These are phyloP conservation scores for Eupeodes corollae DNA, from an alignment of 1,140 invertebrate species.

Conservation along the genomic window DNA sequence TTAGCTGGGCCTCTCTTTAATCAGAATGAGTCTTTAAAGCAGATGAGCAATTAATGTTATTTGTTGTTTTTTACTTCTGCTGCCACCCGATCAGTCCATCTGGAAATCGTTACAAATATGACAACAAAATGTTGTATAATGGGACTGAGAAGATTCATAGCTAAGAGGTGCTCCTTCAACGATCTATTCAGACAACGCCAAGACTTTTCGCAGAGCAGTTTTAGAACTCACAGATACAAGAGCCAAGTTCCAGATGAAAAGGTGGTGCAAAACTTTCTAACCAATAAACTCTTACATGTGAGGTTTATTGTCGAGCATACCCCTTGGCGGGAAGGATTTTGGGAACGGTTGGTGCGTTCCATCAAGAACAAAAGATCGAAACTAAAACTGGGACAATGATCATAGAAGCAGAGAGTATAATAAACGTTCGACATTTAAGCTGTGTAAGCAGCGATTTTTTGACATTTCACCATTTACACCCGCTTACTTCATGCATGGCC, in stretches of 20 bases:
- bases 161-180: conserved; percentile 22
- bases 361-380: conserved; percentile 5
- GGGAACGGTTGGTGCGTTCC: conserved; percentile 29
- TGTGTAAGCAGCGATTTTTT: background rate
- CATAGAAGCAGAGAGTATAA: background rate
- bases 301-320: conserved; percentile 36
- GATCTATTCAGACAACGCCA: conserved; percentile 37
- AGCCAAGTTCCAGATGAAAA: background rate
- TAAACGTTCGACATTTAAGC: background rate
- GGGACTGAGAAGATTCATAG: conserved; percentile 25
- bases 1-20: background rate
- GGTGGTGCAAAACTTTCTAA: background rate
- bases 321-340: conserved; percentile 26
- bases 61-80: conserved; percentile 19
- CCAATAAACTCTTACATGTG: conserved; percentile 21
- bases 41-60: conserved; percentile 20
- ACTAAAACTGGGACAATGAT: background rate
- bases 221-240: conserved; percentile 1
- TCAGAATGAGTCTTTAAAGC: conserved; percentile 7
- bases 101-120: conserved; percentile 25
- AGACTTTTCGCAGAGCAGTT: conserved; percentile 22
- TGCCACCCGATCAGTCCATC: conserved; percentile 27
- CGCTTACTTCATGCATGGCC: background rate
- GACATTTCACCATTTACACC: background rate
- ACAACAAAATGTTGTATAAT: conserved; percentile 21